A percentile compares a stretch with the other conserved stretches of the same genome.
phyloP scores from a whole-genome alignment of 30 jellyfish, hydroid and myxozoan species.

The Catostylus mosaicus region DNA sequence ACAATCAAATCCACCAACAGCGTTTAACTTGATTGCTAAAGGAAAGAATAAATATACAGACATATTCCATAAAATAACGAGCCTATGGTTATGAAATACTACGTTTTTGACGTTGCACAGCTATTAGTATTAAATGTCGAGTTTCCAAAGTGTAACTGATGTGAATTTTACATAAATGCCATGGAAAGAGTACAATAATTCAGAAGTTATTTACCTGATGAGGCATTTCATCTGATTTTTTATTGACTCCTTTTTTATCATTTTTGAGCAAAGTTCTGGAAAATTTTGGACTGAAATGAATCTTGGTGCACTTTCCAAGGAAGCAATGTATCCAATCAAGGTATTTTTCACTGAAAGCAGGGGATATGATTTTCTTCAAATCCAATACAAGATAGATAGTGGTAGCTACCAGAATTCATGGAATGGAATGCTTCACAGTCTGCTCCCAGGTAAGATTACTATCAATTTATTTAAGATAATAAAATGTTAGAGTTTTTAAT shows the following conservation, averaged over 20 bases:
- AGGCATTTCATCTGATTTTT: not conserved
- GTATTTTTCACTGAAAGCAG: not conserved
- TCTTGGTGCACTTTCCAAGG: not conserved
- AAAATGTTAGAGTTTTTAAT: too few relatives aligned
- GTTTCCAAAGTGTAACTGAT: not conserved
- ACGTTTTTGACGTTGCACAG: not conserved
- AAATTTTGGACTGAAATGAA: not conserved
- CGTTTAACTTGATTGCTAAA: too few relatives aligned
- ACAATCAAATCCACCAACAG: too few relatives aligned
- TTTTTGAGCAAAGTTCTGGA: not conserved
- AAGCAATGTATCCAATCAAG: not conserved
- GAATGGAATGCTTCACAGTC: slow-evolving; percentile 13
- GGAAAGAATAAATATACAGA: too few relatives aligned
- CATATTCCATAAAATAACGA: too few relatives aligned
- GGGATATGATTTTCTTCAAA: slow-evolving; percentile 6
- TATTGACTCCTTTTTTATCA: not conserved
- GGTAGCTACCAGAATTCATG: not conserved
- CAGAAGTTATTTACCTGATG: not conserved
- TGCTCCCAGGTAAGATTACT: slow-evolving; percentile 2
- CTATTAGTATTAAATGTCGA: not conserved
- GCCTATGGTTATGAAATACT: too few relatives aligned
- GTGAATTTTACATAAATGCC: too few relatives aligned
- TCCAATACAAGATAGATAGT: slow-evolving; percentile 7
- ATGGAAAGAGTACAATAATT: not conserved
- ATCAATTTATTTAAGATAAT: too few relatives aligned